Percentiles rank a stretch among this genome's conserved stretches.
These are phyloP conservation scores for Echinops telfairi DNA, from an alignment of 2,113 vertebrate species.

Conservation along the genomic window DNA sequence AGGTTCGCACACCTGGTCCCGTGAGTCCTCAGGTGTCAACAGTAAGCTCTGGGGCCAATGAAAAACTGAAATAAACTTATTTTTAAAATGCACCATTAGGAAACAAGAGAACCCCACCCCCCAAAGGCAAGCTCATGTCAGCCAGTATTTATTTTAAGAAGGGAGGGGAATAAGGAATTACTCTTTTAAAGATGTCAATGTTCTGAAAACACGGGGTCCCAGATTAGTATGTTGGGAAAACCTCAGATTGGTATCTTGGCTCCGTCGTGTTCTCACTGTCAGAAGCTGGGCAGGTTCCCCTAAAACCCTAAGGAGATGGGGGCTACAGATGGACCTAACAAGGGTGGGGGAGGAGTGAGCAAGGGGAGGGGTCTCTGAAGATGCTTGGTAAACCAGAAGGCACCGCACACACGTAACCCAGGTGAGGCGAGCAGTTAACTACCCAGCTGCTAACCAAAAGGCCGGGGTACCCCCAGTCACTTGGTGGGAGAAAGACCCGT, in stretches of 20 bases:
- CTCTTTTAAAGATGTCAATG: neutral
- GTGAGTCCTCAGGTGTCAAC: neutral
- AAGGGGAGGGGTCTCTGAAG: neutral
- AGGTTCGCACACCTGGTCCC: constrained; percentile 54
- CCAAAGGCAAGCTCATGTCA: neutral
- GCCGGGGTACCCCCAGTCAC: neutral
- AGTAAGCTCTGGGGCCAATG: constrained; percentile 11
- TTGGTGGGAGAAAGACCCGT: neutral
- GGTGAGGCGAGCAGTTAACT: neutral
- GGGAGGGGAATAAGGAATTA: neutral
- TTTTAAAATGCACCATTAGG: neutral
- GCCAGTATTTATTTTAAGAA: neutral
- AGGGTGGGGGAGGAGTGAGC: neutral
- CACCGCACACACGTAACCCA: accelerated
- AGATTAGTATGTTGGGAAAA: neutral
- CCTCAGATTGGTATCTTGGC: neutral
- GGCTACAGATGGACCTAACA: neutral
- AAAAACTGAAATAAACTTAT: constrained; percentile 55
- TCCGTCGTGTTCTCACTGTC: neutral
- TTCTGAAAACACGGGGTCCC: neutral
- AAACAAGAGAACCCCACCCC: neutral
- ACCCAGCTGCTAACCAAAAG: neutral
- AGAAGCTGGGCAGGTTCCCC: constrained; percentile 17
- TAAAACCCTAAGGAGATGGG: neutral
- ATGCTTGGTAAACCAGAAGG: neutral